Conservation (phyloP, 1,140 invertebrate genomes). For the Drosophila pruinosa region DNA sequence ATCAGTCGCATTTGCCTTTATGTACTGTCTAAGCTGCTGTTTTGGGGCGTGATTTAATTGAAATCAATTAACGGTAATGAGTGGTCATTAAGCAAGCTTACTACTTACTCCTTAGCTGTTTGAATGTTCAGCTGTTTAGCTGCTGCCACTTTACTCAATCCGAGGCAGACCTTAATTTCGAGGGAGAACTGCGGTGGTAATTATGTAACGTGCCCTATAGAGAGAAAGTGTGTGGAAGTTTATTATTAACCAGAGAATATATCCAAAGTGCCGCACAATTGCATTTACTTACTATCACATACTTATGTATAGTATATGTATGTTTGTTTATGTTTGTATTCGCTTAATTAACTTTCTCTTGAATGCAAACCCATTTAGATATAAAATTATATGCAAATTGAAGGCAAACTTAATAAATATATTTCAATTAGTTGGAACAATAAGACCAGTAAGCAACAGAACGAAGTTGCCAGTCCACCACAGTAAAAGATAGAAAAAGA, state of each 20-base stretch:
- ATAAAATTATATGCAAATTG: slow-evolving; percentile 48
- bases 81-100: slow-evolving; percentile 79
- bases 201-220: background rate
- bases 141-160: slow-evolving; percentile 8
- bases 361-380: slow-evolving; percentile 28
- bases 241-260: background rate
- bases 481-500: background rate
- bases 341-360: slow-evolving; percentile 21
- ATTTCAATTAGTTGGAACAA: slow-evolving; percentile 64
- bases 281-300: background rate
- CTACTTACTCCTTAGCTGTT: slow-evolving; percentile 8
- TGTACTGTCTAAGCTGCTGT: slow-evolving; percentile 41
- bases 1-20: slow-evolving; percentile 62
- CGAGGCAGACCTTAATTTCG: slow-evolving; percentile 12
- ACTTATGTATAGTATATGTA: slow-evolving; percentile 12
- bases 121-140: background rate
- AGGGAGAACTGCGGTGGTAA: slow-evolving; percentile 10
- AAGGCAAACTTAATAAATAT: slow-evolving; percentile 65
- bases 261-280: background rate
- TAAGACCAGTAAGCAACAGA: slow-evolving; percentile 5
- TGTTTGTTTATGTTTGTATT: too few relatives aligned
- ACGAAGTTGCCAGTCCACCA: slow-evolving; percentile 1
- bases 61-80: slow-evolving; percentile 83
- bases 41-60: slow-evolving; percentile 80
- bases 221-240: background rate